Base-by-base conservation (phyloP, 2,888 invertebrate species). In the Lacanobia wlatinum region DNA sequence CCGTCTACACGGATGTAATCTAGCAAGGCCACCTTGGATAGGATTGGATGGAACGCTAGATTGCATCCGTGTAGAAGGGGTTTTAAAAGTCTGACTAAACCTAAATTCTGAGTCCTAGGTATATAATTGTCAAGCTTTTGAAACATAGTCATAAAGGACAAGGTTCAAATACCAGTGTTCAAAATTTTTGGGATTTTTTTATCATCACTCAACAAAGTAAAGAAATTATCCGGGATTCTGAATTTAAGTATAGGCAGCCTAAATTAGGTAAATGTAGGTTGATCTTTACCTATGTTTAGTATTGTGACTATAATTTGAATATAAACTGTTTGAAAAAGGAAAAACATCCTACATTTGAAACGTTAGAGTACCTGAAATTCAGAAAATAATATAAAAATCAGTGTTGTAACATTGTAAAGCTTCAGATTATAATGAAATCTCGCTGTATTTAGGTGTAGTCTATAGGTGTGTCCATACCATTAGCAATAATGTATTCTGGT, bases 241-340 rank as follows among this genome's bases (percentile, higher is more conserved):
- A 76, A 68, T 73, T 76, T 18, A 76, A 59, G 10, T 59, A 14
- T 46, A 53, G 6, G 12, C 18, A 6, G 12, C 16, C 43, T 66
- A 9, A 21, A 48, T 40, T 55, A 66, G 4, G n/a, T 50, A 34
- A 34, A 34, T 14, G 3, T 48, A 50, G 34, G 48, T 65, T 48
- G 8, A 18, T 12, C 34, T n/a, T 43, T 21, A 38, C n/a, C n/a
- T 66, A 10, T 38, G 38, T 38, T 62, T 63, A 5, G 10, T 21
- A 52, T 72, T 50, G 48, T 70, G 28, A 40, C 16, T 58, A 7
- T 16, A n/a, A 14, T 28, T 40, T 74, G 9, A 16, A 6, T 40
- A 55, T 63, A 12, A 48, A 40, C 21, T 75, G 40, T 28, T 38
- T 55, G n/a, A 4, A 73, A 38, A 72, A 43, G 43, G 34, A 21